Conservation (phyloP, 2,888 invertebrate species). For the Hydriomena furcata region DNA sequence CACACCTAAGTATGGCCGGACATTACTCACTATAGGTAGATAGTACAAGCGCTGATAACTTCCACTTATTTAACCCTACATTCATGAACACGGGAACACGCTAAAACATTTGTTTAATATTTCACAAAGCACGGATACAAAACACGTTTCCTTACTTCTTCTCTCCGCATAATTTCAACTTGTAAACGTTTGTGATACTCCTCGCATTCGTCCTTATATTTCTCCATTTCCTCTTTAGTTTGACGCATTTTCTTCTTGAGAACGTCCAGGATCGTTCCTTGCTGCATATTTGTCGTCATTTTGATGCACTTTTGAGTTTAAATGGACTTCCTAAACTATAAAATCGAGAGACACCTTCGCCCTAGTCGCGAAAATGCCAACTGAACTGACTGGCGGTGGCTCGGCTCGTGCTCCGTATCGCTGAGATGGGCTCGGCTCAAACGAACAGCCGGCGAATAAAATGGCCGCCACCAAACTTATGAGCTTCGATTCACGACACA, state of each 20-base stretch:
- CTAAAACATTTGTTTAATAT: constrained; percentile 51
- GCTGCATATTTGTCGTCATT: constrained; percentile 95
- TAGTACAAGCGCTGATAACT: constrained; percentile 74
- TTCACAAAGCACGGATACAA: constrained; percentile 65
- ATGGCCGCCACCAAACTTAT: constrained; percentile 76
- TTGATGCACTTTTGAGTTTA: constrained; percentile 76
- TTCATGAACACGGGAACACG: constrained; percentile 57
- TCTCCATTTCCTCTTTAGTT: constrained; percentile 99
- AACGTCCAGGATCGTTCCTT: constrained; percentile 97
- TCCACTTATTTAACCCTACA: constrained; percentile 51
- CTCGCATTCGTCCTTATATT: constrained; percentile 98
- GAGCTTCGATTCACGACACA: constrained; percentile 63
- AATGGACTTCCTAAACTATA: constrained; percentile 66
- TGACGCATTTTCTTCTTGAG: constrained; percentile 99
- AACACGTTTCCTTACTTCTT: constrained; percentile 94
- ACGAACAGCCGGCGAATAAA: constrained; percentile 81
- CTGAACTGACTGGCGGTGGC: constrained; percentile 82
- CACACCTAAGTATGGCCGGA: constrained; percentile 83
- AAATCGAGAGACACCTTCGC: constrained; percentile 80
- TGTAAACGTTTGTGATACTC: constrained; percentile 97
- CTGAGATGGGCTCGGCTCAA: constrained; percentile 79
- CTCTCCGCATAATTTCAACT: constrained; percentile 97
- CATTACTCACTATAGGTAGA: constrained; percentile 83
- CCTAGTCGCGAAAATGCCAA: constrained; percentile 82
- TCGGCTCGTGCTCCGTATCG: constrained; percentile 74